These are phyloP conservation scores for Epizoanthus stellaris DNA, from an alignment of 92 coral and sea anemone species.

Conservation along the genomic window DNA sequence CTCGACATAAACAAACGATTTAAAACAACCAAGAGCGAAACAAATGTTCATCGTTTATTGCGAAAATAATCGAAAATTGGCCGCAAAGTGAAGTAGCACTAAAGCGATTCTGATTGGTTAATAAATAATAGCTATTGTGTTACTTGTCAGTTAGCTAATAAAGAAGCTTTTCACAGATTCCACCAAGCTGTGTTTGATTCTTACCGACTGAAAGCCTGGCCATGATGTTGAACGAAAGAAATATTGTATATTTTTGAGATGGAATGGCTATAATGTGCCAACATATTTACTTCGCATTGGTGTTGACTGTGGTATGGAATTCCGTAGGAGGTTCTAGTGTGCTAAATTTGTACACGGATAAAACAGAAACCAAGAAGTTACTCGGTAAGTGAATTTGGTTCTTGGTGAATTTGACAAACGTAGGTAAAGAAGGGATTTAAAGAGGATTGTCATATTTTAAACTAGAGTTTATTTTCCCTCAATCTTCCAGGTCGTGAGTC, in stretches of 20 bases:
- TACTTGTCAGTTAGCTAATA: slow-evolving; percentile 58
- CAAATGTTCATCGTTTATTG: too few relatives aligned
- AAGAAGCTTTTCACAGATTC: slow-evolving; percentile 56
- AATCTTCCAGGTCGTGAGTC: slow-evolving; percentile 72
- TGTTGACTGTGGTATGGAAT: slow-evolving; percentile 32
- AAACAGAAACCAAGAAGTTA: slow-evolving; percentile 86
- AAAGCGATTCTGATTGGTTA: slow-evolving; percentile 65
- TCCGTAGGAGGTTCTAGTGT: not conserved
- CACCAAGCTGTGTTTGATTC: slow-evolving; percentile 33
- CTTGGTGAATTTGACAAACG: not conserved
- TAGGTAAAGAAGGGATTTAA: slow-evolving; percentile 12
- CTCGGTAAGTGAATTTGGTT: slow-evolving; percentile 70
- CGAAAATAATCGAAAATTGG: too few relatives aligned
- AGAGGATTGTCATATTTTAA: not conserved
- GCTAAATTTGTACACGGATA: slow-evolving; percentile 83
- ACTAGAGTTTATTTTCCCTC: slow-evolving; percentile 9
- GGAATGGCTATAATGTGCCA: slow-evolving; percentile 33
- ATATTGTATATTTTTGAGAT: not conserved
- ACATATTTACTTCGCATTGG: slow-evolving; percentile 10
- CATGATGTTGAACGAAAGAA: slow-evolving; percentile 5
- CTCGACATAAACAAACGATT: too few relatives aligned
- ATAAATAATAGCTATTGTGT: slow-evolving; percentile 60
- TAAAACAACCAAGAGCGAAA: too few relatives aligned
- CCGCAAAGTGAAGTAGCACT: too few relatives aligned
- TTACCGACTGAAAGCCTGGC: slow-evolving; percentile 9